Percentiles rank a stretch among this genome's conserved stretches.
Evolutionary conservation across 1,140 invertebrate genomes (phyloP).

Genomic region (Pomacea maculata): DNA sequence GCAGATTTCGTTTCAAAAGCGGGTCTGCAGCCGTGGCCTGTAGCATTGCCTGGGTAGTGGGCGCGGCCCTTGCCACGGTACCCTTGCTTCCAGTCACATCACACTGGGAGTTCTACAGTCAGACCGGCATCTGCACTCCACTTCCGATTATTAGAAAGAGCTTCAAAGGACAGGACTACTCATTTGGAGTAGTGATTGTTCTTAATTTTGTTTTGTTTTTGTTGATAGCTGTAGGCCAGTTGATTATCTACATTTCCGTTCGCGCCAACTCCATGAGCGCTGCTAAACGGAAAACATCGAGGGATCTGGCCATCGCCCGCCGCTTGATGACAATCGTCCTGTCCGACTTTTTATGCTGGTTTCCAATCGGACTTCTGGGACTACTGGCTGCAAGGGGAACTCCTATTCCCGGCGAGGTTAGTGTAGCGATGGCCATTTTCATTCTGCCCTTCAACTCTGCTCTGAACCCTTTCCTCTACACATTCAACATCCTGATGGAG

Average conservation of each 20-base stretch:
- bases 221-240: conserved; percentile 35
- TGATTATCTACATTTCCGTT: conserved; percentile 35
- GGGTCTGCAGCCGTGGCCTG: conserved; percentile 21
- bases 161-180: conserved; percentile 34
- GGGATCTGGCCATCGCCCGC: conserved; percentile 27
- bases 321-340: conserved; percentile 22
- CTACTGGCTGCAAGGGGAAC: conserved; percentile 8
- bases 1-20: conserved; percentile 18
- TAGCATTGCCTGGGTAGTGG: conserved; percentile 19
- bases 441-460: conserved; percentile 27
- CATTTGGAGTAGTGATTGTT: conserved; percentile 33
- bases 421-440: conserved; percentile 19
- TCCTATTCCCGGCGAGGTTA: conserved; percentile 19
- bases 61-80: conserved; percentile 11
- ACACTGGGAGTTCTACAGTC: conserved; percentile 38
- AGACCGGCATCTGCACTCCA: conserved; percentile 38
- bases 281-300: neutral
- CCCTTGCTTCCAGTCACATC: conserved; percentile 19
- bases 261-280: conserved; percentile 15
- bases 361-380: conserved; percentile 28
- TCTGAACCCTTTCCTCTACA: conserved; percentile 32
- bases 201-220: conserved; percentile 39
- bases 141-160: conserved; percentile 32
- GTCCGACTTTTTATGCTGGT: conserved; percentile 34
- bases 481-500: conserved; percentile 18